phyloP scores from a whole-genome alignment of 1,140 invertebrate species.

The Polypedilum vanderplanki region DNA sequence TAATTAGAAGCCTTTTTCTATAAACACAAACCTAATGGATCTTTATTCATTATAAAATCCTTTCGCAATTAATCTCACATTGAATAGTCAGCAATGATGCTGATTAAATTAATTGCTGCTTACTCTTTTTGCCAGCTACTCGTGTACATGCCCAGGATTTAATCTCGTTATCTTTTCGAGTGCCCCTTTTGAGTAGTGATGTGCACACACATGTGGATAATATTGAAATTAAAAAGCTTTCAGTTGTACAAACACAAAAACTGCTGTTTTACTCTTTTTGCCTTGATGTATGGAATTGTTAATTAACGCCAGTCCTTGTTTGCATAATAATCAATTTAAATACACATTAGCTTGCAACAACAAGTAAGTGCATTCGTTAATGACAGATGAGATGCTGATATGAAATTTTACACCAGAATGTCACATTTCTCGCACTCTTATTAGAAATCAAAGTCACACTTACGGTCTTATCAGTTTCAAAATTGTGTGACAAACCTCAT shows the following conservation, averaged over 20 bases:
- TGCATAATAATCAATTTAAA: slow-evolving; percentile 11
- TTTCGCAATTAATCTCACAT: slow-evolving; percentile 1
- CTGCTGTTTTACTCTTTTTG: too few relatives aligned
- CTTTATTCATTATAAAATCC: neutral
- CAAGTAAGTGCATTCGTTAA: neutral
- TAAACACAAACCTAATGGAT: neutral
- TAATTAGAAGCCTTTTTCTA: neutral
- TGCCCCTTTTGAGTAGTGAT: too few relatives aligned
- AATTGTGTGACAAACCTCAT: neutral
- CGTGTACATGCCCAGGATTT: neutral
- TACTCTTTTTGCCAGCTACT: neutral
- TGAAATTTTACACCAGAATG: neutral
- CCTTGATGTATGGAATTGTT: neutral
- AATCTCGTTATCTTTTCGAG: too few relatives aligned
- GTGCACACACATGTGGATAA: too few relatives aligned
- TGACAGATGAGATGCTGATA: neutral
- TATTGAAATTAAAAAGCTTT: neutral
- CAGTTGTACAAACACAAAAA: neutral
- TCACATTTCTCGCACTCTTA: neutral
- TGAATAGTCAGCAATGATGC: neutral
- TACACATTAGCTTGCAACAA: neutral
- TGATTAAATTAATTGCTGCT: slow-evolving; percentile 1
- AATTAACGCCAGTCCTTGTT: neutral
- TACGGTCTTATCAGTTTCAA: neutral
- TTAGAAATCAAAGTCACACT: neutral